Evolutionary conservation across 2,113 vertebrate genomes (phyloP).

Genomic region (Laticauda laticaudata): DNA sequence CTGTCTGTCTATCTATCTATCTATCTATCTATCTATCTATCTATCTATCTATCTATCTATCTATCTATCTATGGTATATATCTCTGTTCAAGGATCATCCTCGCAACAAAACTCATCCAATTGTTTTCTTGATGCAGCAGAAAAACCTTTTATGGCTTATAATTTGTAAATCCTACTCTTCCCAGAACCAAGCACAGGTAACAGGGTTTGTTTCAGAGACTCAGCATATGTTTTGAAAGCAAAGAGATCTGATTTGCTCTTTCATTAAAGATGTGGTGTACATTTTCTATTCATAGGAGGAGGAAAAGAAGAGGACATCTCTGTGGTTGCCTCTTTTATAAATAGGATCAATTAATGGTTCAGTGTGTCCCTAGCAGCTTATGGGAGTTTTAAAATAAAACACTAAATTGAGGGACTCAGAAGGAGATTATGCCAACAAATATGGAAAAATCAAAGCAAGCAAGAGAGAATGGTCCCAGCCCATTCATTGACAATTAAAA

Average conservation of each 20-base stretch:
- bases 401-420: background rate
- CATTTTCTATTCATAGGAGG: background rate
- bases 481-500: constrained; percentile 17
- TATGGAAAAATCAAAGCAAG: background rate
- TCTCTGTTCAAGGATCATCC: background rate
- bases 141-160: background rate
- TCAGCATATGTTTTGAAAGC: background rate
- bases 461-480: background rate
- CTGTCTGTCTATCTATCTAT: too few species aligned
- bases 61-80: too few species aligned
- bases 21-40: too few species aligned
- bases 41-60: too few species aligned
- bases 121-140: background rate
- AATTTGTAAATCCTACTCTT: background rate
- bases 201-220: background rate
- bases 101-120: background rate
- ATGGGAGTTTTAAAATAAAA: constrained; percentile 10
- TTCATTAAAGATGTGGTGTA: background rate
- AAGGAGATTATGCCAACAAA: background rate
- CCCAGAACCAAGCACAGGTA: background rate
- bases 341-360: constrained; percentile 27
- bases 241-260: background rate
- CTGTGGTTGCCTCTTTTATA: constrained; percentile 22
- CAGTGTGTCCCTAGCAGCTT: background rate
- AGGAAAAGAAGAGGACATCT: background rate